Conservation (phyloP, 2,888 invertebrate genomes). For the Lagria hirta region DNA sequence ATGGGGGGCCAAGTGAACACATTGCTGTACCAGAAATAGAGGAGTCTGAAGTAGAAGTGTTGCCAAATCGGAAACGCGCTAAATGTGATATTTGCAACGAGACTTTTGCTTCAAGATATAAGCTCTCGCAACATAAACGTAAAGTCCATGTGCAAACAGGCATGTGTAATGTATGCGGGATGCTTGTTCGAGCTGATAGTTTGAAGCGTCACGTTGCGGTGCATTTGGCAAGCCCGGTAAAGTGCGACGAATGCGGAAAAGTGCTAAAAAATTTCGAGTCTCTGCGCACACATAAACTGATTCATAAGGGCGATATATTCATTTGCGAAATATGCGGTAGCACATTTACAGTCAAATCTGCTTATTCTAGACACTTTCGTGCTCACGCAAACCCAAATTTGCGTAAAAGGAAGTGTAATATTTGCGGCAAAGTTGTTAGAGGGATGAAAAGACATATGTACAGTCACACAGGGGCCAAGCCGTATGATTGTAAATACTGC, state of each 20-base stretch:
- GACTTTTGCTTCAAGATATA: slow-evolving; percentile 35
- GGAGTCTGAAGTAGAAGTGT: slow-evolving; percentile 11
- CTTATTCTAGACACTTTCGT: slow-evolving; percentile 41
- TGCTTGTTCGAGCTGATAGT: slow-evolving; percentile 41
- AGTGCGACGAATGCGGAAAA: slow-evolving; percentile 42
- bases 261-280: slow-evolving; percentile 45
- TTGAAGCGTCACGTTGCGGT: slow-evolving; percentile 40
- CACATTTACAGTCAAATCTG: slow-evolving; percentile 40
- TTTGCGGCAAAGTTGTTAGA: slow-evolving; percentile 43
- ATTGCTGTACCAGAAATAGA: slow-evolving; percentile 1
- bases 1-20: not conserved
- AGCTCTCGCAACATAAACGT: slow-evolving; percentile 38
- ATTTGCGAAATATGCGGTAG: slow-evolving; percentile 45
- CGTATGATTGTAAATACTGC: slow-evolving; percentile 39
- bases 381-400: slow-evolving; percentile 27
- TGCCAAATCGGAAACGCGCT: slow-evolving; percentile 23
- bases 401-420: slow-evolving; percentile 39
- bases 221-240: slow-evolving; percentile 40
- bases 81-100: slow-evolving; percentile 38
- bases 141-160: slow-evolving; percentile 37
- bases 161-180: slow-evolving; percentile 46
- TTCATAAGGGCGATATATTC: slow-evolving; percentile 39
- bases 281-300: slow-evolving; percentile 40
- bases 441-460: slow-evolving; percentile 41
- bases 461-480: slow-evolving; percentile 44